These are phyloP conservation scores for Caenorhabditis wallacei DNA, from an alignment of 2,888 invertebrate species.

Conservation along the genomic window DNA sequence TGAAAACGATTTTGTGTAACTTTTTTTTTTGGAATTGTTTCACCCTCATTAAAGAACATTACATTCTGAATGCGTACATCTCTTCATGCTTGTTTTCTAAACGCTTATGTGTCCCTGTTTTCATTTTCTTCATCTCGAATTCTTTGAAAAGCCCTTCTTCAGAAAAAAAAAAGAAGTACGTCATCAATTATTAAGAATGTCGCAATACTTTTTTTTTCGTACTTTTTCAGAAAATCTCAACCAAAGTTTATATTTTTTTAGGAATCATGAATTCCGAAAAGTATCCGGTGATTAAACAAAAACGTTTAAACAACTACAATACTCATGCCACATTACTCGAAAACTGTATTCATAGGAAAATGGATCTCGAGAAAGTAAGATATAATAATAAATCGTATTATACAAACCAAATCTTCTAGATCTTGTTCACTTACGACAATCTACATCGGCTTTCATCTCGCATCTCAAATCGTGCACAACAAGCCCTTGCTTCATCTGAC, in stretches of 20 bases:
- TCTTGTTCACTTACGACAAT: slow-evolving; percentile 20
- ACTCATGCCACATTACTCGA: no score
- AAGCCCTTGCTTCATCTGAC: not conserved
- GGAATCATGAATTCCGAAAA: not conserved
- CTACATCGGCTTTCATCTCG: slow-evolving; percentile 16
- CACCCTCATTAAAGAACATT: not conserved
- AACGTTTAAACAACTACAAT: no score
- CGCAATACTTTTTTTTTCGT: not conserved
- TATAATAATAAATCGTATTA: not conserved
- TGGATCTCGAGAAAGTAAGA: slow-evolving; percentile 26
- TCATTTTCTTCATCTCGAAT: not conserved
- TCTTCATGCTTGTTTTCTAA: not conserved
- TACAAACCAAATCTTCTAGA: not conserved
- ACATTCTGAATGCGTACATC: not conserved
- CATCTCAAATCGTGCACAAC: not conserved
- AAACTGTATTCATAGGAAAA: not conserved
- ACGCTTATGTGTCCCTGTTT: not conserved
- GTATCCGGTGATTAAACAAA: not conserved
- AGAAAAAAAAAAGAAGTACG: not conserved
- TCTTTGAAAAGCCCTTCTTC: not conserved
- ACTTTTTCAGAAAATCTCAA: no score
- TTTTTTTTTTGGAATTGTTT: not conserved
- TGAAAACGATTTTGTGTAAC: no score
- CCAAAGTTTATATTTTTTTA: slow-evolving; percentile 2
- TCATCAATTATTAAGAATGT: slow-evolving; percentile 5